These are phyloP conservation scores for Nemapogon koenigi DNA, from an alignment of 2,888 invertebrate genomes.

Conservation along the genomic window DNA sequence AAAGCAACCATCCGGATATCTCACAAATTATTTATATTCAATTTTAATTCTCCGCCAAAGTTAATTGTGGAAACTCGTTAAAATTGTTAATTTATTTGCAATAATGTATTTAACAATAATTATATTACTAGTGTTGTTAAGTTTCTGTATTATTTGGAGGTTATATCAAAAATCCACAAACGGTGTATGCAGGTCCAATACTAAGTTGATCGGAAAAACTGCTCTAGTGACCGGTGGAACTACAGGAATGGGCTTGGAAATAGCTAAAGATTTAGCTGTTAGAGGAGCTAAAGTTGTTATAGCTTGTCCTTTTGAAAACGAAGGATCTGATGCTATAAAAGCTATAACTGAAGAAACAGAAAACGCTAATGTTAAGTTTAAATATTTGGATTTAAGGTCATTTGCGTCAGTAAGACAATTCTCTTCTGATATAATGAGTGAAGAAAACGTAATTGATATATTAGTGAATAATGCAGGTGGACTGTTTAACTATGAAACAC, in stretches of 20 bases:
- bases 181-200: conserved; percentile 3
- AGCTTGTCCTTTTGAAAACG: conserved; percentile 29
- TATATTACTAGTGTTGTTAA: no score
- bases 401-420: conserved; percentile 39
- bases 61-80: no score
- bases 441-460: conserved; percentile 31
- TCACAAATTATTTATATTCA: no score
- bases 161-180: conserved; percentile 5
- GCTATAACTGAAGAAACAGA: conserved; percentile 18
- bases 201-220: conserved; percentile 14
- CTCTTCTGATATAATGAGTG: conserved; percentile 36
- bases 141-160: no score
- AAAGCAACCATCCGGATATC: no score
- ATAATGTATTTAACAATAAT: no score
- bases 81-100: no score
- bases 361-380: conserved; percentile 18
- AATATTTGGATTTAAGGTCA: conserved; percentile 24
- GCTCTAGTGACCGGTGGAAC: conserved; percentile 21
- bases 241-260: conserved; percentile 33
- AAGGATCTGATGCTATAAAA: conserved; percentile 22
- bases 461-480: conserved; percentile 50
- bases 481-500: conserved; percentile 59
- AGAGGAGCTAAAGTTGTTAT: conserved; percentile 30
- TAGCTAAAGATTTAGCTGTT: conserved; percentile 28
- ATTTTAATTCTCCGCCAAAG: no score